Base-by-base conservation (phyloP, 2,113 vertebrate genomes). In the Pipra filicauda region DNA sequence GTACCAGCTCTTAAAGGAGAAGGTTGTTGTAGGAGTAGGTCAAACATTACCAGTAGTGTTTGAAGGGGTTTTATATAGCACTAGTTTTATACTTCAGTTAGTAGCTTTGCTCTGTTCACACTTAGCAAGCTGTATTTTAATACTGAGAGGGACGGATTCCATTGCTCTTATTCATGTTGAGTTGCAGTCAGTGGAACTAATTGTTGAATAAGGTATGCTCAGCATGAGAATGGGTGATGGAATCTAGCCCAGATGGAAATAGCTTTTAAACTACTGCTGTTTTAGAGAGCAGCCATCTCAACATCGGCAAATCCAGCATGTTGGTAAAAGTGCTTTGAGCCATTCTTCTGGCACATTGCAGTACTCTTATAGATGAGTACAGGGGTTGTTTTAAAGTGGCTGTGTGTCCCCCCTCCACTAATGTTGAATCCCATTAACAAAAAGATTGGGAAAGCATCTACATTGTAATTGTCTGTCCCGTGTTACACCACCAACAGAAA, bases 131-230 rank as follows among this genome's bases (percentile, higher is more conserved):
- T 93, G 30, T 48, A 55, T 90, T 91, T 88, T 91, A 92, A 41
- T 69, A 90, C 24, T 11, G 61, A 86, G 70, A 65, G 55, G 67
- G 43, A 59, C 1, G 2, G 85, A 94, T 95, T 95, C 85, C 90
- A 86, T 90, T 92, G 88, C 48, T 88, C 35, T 93, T 93, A 85
- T 28, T 95, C 88, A 71, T 9, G 28, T 51, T 91, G 59, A 71
- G 55, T 67, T 90, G 55, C 55, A 91, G 78, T 91, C 92, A 94
- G 75, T 91, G 93, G 90, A 95, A 96, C 95, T 95, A 94, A 93
- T 93, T 86, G 82, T 90, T 90, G 93, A 84, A 71, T 95, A 77
- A 95, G 83, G 92, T 96, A 94, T 86, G 82, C 90, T 94, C 96
- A 96, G 92, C 85, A 57, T 92, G 90, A 83, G 85, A 51, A 95